Conservation (phyloP, 2,888 invertebrate genomes). For the Galerucella pusilla region DNA sequence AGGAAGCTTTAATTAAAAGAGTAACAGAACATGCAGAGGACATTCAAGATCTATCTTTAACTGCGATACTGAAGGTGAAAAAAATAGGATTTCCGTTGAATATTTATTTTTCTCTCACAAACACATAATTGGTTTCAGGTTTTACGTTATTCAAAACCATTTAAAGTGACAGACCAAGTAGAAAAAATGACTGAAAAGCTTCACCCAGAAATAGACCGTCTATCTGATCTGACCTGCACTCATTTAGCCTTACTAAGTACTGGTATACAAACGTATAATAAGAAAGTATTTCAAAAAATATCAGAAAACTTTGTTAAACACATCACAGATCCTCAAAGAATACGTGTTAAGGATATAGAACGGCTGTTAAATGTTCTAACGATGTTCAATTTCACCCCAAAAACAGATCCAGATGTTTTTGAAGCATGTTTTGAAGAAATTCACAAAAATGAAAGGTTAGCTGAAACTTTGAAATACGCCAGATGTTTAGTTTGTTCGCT, state of each 20-base stretch:
- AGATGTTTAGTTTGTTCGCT: conserved; percentile 72
- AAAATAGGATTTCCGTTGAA: no score
- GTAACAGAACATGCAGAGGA: conserved; percentile 67
- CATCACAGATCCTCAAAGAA: conserved; percentile 58
- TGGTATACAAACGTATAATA: conserved; percentile 66
- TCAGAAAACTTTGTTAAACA: conserved; percentile 67
- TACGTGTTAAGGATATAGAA: conserved; percentile 81
- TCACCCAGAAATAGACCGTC: conserved; percentile 68
- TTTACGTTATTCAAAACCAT: conserved; percentile 70
- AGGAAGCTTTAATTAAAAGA: conserved; percentile 60
- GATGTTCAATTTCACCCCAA: conserved; percentile 71
- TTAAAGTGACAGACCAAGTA: conserved; percentile 65
- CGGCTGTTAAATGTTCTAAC: conserved; percentile 73
- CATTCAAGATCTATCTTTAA: conserved; percentile 74
- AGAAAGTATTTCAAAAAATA: conserved; percentile 65
- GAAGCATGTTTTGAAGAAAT: conserved; percentile 66
- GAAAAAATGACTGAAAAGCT: conserved; percentile 69
- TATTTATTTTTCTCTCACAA: background rate
- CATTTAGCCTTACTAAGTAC: conserved; percentile 76
- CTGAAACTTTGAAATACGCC: conserved; percentile 71
- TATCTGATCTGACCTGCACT: conserved; percentile 72
- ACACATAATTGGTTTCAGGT: conserved; percentile 54
- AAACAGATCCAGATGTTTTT: conserved; percentile 65
- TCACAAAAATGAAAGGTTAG: conserved; percentile 66
- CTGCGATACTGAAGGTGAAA: conserved; percentile 73